phyloP scores from a whole-genome alignment of 2,113 vertebrate species.

The Pelmatolapia mariae region DNA sequence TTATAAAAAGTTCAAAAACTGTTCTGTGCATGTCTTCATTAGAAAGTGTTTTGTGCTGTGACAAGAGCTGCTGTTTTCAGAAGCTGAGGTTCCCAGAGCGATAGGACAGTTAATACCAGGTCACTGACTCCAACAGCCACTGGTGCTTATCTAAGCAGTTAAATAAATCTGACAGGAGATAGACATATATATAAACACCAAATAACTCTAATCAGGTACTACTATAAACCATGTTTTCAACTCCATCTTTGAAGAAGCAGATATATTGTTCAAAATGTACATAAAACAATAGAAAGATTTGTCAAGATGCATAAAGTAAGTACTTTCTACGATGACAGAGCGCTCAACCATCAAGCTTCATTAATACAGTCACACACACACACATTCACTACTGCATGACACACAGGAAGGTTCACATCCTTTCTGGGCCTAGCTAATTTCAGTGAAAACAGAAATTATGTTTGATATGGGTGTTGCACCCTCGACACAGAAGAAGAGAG shows the following conservation, averaged over 20 bases:
- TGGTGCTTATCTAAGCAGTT: constrained; percentile 11
- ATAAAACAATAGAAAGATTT: neutral
- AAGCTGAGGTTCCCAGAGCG: constrained; percentile 49
- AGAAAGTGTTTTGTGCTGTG: neutral
- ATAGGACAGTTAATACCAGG: constrained; percentile 10
- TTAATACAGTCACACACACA: neutral
- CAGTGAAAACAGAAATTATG: neutral
- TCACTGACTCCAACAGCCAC: constrained; percentile 53
- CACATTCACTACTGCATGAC: neutral
- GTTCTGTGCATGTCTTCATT: neutral
- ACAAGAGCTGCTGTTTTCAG: constrained; percentile 5
- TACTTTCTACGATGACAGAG: neutral
- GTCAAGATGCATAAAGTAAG: neutral
- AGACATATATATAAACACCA: neutral
- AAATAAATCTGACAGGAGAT: constrained; percentile 21
- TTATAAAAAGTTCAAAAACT: neutral
- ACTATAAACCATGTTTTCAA: neutral
- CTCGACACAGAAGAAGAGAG: neutral
- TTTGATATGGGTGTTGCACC: neutral
- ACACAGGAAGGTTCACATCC: neutral
- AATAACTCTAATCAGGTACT: neutral
- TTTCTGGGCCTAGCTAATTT: neutral
- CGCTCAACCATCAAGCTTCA: neutral
- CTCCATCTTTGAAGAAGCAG: neutral
- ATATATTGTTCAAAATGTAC: neutral